phyloP scores from a whole-genome alignment of 2,113 vertebrate genomes.

The Coptodon rendalli region DNA sequence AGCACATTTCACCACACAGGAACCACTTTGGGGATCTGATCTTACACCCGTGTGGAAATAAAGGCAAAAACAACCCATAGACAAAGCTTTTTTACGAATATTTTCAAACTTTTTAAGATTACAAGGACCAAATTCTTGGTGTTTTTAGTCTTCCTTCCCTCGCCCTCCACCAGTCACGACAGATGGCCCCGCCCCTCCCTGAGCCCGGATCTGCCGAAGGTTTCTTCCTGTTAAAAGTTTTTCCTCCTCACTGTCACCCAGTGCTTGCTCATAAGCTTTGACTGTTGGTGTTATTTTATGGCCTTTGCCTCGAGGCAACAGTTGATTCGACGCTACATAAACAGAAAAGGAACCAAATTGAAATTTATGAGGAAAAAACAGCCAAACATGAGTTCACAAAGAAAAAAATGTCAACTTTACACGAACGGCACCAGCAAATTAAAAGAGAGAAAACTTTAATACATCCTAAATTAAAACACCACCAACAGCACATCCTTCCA shows the following conservation, averaged over 20 bases:
- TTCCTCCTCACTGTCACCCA: neutral
- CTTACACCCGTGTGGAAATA: rapidly evolving
- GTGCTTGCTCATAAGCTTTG: neutral
- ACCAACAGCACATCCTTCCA: neutral
- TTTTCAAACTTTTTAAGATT: neutral
- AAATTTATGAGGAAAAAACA: neutral
- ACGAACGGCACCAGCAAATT: neutral
- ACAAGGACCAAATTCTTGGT: neutral
- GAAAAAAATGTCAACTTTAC: neutral
- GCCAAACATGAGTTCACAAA: neutral
- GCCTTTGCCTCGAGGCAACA: neutral
- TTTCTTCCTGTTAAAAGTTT: neutral
- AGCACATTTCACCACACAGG: neutral
- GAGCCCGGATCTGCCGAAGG: rapidly evolving
- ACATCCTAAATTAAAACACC: neutral
- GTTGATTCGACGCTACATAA: neutral
- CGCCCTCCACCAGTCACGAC: rapidly evolving
- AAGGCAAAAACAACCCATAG: neutral
- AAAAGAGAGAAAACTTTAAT: neutral
- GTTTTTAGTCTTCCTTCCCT: neutral
- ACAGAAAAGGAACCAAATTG: neutral
- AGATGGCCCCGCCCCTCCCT: neutral
- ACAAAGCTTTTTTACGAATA: neutral
- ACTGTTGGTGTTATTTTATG: rapidly evolving
- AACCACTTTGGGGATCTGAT: neutral